Base-by-base conservation (phyloP, 1,140 invertebrate genomes). In the Leptoteleia sp. region DNA sequence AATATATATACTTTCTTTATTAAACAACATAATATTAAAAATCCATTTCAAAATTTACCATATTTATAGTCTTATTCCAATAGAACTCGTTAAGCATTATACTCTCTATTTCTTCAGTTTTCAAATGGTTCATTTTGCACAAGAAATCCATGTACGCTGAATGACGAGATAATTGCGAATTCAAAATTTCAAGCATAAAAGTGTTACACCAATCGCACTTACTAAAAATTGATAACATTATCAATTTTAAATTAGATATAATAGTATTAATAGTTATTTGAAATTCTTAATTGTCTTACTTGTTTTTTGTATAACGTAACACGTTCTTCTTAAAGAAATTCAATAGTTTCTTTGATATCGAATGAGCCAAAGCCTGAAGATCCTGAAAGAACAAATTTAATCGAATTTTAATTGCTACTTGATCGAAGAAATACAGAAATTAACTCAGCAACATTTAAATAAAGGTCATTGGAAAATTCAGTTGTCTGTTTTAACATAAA, bases 11-110 rank as follows among this genome's bases (percentile, higher is more conserved):
- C n/a, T n/a, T n/a, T n/a, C n/a, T n/a, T n/a, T n/a, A n/a, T n/a
- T n/a, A n/a, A n/a, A n/a, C n/a, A n/a, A n/a, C n/a, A n/a, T n/a
- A n/a, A n/a, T n/a, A n/a, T n/a, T n/a, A n/a, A n/a, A n/a, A n/a
- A n/a, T n/a, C n/a, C n/a, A n/a, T n/a, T n/a, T 29, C 6, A 29
- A 7, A 7, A 13, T 75, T 62, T 61, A 84, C 85, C 87, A 87
- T 87, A 6, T 37, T 73, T 8, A 79, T 55, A 0, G 86, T 89
- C 70, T 87, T 86, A 13, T 87, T 85, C 87, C 85, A 89, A 38
- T 83, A 72, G 27, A 89, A 85, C 27, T 86, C 79, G 1, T 71
- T 48, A 0, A 82, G 16, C 9, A 88, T 52, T 1, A 83, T 76
- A 2, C 81, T 59, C 8, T 84, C 65, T 12, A 87, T 73, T 35